Conservation (phyloP, 2,797 vertebrate species). For the Acridotheres tristis region DNA sequence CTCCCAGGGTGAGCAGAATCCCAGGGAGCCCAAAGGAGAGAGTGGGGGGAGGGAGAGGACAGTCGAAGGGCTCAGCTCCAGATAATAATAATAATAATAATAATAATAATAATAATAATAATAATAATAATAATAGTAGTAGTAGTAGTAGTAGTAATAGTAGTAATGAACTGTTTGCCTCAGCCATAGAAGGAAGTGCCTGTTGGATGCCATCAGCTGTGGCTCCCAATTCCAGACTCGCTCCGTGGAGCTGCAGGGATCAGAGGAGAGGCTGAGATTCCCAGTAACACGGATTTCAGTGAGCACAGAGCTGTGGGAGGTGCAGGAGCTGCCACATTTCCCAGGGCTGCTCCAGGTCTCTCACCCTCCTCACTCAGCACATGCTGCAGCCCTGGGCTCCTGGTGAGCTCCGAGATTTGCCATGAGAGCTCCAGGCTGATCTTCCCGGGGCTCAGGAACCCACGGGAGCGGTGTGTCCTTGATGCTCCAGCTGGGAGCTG, state of each 20-base stretch:
- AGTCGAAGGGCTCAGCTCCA: rapidly evolving
- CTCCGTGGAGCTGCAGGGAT: neutral
- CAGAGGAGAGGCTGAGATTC: neutral
- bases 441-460: rapidly evolving
- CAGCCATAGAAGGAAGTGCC: neutral
- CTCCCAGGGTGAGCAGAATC: neutral
- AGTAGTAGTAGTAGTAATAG: no score
- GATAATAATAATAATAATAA: no score
- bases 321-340: neutral
- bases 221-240: neutral
- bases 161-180: neutral
- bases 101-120: no score
- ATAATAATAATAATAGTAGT: no score
- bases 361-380: neutral
- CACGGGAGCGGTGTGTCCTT: rapidly evolving
- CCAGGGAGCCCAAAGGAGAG: neutral
- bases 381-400: rapidly evolving
- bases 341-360: neutral
- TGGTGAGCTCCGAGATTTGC: neutral
- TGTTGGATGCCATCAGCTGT: neutral
- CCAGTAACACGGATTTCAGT: neutral
- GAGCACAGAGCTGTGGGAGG: rapidly evolving
- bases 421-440: rapidly evolving
- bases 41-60: neutral
- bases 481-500: neutral